Evolutionary conservation across 2,888 invertebrate species (phyloP).

Genomic region (Pollenia labialis): DNA sequence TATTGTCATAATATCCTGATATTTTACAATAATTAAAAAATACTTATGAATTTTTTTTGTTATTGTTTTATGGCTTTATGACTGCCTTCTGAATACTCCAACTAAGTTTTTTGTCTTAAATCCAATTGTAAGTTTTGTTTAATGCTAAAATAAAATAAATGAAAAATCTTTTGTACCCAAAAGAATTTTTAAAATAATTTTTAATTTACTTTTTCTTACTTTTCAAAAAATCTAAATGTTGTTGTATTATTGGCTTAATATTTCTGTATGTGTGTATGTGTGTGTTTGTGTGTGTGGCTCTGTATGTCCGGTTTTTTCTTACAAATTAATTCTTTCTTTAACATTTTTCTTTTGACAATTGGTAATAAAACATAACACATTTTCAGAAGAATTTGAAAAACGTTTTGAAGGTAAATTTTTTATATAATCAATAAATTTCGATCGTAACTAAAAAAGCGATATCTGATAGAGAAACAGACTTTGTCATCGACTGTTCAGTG

Average conservation of each 20-base stretch:
- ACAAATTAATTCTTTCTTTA: not conserved
- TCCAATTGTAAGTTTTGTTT: conserved; percentile 2
- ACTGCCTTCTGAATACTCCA: too few species aligned
- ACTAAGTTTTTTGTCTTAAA: not conserved
- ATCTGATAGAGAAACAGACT: too few species aligned
- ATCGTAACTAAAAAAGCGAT: too few species aligned
- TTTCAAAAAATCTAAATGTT: conserved; percentile 56
- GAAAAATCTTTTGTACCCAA: conserved; percentile 4
- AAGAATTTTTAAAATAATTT: conserved; percentile 11
- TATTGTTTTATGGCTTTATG: too few species aligned
- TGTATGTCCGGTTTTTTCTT: conserved; percentile 2
- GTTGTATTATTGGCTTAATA: conserved; percentile 42
- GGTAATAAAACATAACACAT: not conserved
- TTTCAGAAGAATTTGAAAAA: too few species aligned
- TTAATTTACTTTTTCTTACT: not conserved
- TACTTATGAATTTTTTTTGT: too few species aligned
- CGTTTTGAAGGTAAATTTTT: not conserved
- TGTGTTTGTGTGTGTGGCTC: not conserved
- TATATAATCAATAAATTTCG: too few species aligned
- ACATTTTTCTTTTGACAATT: not conserved
- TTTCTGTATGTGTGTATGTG: conserved; percentile 10
- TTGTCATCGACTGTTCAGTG: too few species aligned
- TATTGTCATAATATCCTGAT: too few species aligned
- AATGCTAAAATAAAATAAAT: not conserved
- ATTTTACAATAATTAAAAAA: too few species aligned